These are phyloP conservation scores for Mya arenaria DNA, from an alignment of 1,140 invertebrate species.

Conservation along the genomic window DNA sequence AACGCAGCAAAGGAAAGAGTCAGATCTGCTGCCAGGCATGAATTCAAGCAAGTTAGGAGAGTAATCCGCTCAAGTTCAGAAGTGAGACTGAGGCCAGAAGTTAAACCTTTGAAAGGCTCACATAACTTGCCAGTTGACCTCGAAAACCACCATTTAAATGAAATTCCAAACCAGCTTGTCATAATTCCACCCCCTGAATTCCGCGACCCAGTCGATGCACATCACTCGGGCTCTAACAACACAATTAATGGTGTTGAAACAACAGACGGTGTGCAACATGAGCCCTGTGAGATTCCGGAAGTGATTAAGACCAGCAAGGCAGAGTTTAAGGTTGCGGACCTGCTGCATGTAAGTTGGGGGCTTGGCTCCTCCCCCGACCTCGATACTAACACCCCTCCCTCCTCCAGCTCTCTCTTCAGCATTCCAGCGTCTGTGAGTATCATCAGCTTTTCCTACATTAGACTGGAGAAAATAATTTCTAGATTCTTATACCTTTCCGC, in stretches of 20 bases:
- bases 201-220: not conserved
- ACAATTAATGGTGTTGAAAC: no score
- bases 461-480: no score
- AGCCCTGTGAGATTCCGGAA: slow-evolving; percentile 40
- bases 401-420: not conserved
- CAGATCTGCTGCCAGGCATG: not conserved
- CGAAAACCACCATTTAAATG: slow-evolving; percentile 21
- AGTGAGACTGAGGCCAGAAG: not conserved
- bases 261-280: no score
- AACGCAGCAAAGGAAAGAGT: no score
- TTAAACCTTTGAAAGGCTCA: slow-evolving; percentile 40
- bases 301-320: slow-evolving; percentile 53
- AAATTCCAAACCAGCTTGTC: slow-evolving; percentile 2
- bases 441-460: no score
- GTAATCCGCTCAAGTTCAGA: slow-evolving; percentile 36
- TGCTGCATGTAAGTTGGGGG: slow-evolving; percentile 76
- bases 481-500: no score
- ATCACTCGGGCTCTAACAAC: not conserved
- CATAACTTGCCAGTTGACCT: slow-evolving; percentile 46
- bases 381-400: slow-evolving; percentile 33
- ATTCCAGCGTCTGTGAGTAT: not conserved
- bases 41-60: slow-evolving; percentile 29
- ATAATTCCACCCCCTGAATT: slow-evolving; percentile 32
- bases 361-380: slow-evolving; percentile 50
- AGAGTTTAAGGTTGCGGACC: slow-evolving; percentile 68